Base-by-base conservation (phyloP, 2,888 invertebrate genomes). In the Ophion obscuratus region DNA sequence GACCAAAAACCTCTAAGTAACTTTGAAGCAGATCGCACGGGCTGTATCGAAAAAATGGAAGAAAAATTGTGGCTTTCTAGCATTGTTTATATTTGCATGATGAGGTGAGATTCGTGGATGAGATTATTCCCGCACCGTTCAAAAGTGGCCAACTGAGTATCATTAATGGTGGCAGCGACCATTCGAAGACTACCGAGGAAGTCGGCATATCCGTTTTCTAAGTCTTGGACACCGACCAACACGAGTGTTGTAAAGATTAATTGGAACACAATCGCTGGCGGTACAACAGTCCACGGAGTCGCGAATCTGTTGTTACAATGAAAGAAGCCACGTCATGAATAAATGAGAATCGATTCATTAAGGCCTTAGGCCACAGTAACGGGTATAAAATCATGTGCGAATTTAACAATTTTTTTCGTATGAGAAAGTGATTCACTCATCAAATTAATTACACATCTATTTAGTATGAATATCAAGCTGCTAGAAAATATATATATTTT, bases 231-330 rank as follows among this genome's bases (percentile, higher is more conserved):
- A 9, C 86, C 73, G 5, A 76, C 71, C 47, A 87, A 79, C 7
- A 86, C 88, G 24, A 91, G 9, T 31, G 89, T 83, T 14, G 89
- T 53, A 67, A 93, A 89, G 31, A 89, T 57, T 17, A 91, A 81
- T 78, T 91, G 91, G 70, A 90, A 91, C 17, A 89, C 11, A 14
- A 91, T 59, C 11, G 91, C 90, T 4, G 92, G 91, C 6, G 90
- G 20, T 10, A 93, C 88, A 47, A 93, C 89, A 78, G 90, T 90
- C 92, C 92, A 93, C 3, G 92, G 91, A 17, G 85, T 83, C 62
- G 71, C 81, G 75, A 88, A 90, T 79, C 91, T 92, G 24, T 57
- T 76, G 53, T 57, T 76, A 36, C 11, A 20, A 61, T 64, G 53
- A 81, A 68, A 31, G 2, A 59, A 71, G n/a, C n/a, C 1, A 5